Evolutionary conservation across 2,113 vertebrate genomes (phyloP).

Genomic region (Symphodus melops): DNA sequence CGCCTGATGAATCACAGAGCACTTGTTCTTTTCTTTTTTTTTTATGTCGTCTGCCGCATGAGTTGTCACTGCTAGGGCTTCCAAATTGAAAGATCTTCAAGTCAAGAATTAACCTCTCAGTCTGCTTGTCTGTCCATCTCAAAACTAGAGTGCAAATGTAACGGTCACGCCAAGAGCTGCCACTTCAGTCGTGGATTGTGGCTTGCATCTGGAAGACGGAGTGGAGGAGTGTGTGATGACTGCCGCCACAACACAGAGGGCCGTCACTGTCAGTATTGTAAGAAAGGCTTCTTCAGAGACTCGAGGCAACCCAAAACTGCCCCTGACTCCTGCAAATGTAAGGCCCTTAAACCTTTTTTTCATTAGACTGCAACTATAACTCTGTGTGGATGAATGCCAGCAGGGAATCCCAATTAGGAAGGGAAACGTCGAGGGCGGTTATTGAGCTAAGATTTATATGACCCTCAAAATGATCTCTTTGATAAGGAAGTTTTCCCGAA

Average conservation of each 20-base stretch:
- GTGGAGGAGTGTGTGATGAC: conserved; percentile 88
- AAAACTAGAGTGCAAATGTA: conserved; percentile 91
- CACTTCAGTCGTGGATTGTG: conserved; percentile 89
- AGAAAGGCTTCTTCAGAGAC: conserved; percentile 91
- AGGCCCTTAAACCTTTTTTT: conserved; percentile 59
- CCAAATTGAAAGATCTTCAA: conserved; percentile 3
- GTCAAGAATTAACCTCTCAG: not conserved
- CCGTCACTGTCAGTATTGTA: conserved; percentile 91
- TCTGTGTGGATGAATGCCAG: conserved; percentile 33
- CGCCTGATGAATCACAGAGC: conserved; percentile 28
- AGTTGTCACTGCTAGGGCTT: not conserved
- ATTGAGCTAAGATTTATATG: conserved; percentile 30
- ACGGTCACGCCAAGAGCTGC: conserved; percentile 89
- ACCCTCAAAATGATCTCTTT: conserved; percentile 26
- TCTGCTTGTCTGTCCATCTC: conserved; percentile 7
- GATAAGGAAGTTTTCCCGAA: conserved; percentile 23
- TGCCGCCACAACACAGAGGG: conserved; percentile 94
- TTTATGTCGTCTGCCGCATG: conserved; percentile 1
- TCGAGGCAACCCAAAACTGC: conserved; percentile 85
- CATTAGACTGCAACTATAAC: conserved; percentile 1
- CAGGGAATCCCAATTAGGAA: conserved; percentile 43
- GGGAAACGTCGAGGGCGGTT: conserved; percentile 29
- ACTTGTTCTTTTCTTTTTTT: conserved; percentile 12
- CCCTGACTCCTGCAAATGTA: conserved; percentile 91
- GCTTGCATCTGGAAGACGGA: conserved; percentile 87